Base-by-base conservation (phyloP, 2,113 vertebrate species). In the Apeltes quadracus region DNA sequence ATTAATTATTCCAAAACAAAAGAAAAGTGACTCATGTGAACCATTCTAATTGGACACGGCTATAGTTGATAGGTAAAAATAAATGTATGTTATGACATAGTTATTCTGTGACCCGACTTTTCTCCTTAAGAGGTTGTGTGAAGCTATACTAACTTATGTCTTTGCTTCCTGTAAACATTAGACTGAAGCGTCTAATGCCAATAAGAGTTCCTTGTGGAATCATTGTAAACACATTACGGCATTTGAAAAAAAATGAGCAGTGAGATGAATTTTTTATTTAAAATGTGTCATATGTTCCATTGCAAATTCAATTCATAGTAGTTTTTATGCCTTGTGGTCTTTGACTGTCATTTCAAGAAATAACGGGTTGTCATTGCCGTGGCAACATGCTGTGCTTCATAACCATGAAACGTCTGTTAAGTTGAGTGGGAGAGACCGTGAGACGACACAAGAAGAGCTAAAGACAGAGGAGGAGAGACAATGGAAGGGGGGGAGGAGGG, bases 361-460 rank as follows among this genome's bases (percentile, higher is more conserved):
- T 9, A 34, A n/a, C 14, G 6, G 46, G 34, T 63, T 43, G 71
- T 71, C 69, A 68, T n/a, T 23, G 32, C 50, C 64, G 29, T 48
- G 57, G 63, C 65, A 69, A 27, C 62, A 46, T 9, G 48, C 62
- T 74, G 57, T 61, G 66, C 66, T 76, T 75, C 62, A 55, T n/a
- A 58, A 70, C 41, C 55, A 44, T 39, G 43, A 75, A 74, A 61
- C 16, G 18, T 32, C 66, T 77, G 58, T 66, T 32, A 69, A 77
- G 69, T 76, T 72, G 14, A 81, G 61, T 65, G 66, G 29, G 23
- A 56, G 34, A 59, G 22, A 76, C 54, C 74, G 74, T 54, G 44
- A 79, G 53, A 72, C 38, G 38, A 39, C 20, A 53, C 36, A 25
- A 83, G 46, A 25, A 83, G 46, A 65, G 50, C 65, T 57, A 76